Percentiles rank a stretch among this genome's conserved stretches.
Evolutionary conservation across 2,797 vertebrate species (phyloP).

Genomic region (Crax fasciolata): DNA sequence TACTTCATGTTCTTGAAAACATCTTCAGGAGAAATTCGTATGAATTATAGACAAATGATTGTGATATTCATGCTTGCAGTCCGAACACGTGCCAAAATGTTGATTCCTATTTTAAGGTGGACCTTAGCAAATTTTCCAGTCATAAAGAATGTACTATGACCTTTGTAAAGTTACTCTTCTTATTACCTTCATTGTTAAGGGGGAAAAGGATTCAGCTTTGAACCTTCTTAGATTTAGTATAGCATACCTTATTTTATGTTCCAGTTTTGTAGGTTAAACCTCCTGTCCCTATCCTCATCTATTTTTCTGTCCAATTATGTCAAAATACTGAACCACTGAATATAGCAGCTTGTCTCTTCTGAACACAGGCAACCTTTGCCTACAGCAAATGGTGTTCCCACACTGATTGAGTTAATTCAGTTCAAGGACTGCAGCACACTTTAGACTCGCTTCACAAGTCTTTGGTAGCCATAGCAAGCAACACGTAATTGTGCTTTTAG

Average conservation of each 20-base stretch:
- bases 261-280: not conserved
- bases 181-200: not conserved
- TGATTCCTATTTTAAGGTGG: not conserved
- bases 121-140: not conserved
- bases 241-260: not conserved
- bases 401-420: not conserved
- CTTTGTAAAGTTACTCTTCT: not conserved
- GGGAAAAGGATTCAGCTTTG: not conserved
- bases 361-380: constrained; percentile 10
- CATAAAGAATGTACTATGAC: not conserved
- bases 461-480: not conserved
- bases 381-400: constrained; percentile 31
- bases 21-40: not conserved
- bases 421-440: not conserved
- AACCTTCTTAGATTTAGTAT: not conserved
- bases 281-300: not conserved
- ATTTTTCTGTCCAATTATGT: constrained; percentile 3
- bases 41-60: not conserved
- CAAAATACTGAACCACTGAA: constrained; percentile 25
- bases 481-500: not conserved
- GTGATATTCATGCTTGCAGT: not conserved
- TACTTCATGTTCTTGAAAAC: not conserved
- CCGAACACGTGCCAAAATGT: not conserved
- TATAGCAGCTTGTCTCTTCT: constrained; percentile 7
- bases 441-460: not conserved